These are phyloP conservation scores for Ophioninae sp. DNA, from an alignment of 2,888 invertebrate genomes.

Conservation along the genomic window DNA sequence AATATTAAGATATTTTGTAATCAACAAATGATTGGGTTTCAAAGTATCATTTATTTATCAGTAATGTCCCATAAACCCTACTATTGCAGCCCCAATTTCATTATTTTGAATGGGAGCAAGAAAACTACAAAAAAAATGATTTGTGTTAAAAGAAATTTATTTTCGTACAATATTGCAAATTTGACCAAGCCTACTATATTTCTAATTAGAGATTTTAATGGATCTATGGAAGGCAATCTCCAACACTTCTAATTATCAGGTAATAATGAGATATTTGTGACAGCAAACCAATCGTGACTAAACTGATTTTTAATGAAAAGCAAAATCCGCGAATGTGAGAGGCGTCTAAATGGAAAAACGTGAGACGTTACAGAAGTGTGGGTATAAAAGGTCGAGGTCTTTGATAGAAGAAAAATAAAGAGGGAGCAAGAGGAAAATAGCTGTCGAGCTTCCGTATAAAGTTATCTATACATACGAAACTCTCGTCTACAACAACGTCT, in stretches of 20 bases:
- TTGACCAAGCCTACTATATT: too few species aligned
- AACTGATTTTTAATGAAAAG: slow-evolving; percentile 24
- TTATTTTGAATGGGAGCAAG: too few species aligned
- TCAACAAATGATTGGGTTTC: too few species aligned
- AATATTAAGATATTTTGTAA: too few species aligned
- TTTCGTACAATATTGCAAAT: too few species aligned
- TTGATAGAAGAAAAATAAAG: slow-evolving; percentile 20
- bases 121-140: too few species aligned
- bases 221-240: not conserved
- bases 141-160: too few species aligned
- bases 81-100: too few species aligned
- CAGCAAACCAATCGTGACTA: not conserved
- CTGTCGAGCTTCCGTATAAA: slow-evolving; percentile 49
- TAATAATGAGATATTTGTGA: slow-evolving; percentile 8
- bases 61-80: too few species aligned
- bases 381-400: slow-evolving; percentile 61
- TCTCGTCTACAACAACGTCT: slow-evolving; percentile 19
- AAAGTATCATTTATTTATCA: too few species aligned
- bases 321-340: not conserved
- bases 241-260: not conserved
- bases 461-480: slow-evolving; percentile 34
- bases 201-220: too few species aligned
- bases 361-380: slow-evolving; percentile 58
- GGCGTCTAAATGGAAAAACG: slow-evolving; percentile 29
- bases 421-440: not conserved